Evolutionary conservation across 2,797 vertebrate species (phyloP).

Genomic region (Trachops cirrhosus): DNA sequence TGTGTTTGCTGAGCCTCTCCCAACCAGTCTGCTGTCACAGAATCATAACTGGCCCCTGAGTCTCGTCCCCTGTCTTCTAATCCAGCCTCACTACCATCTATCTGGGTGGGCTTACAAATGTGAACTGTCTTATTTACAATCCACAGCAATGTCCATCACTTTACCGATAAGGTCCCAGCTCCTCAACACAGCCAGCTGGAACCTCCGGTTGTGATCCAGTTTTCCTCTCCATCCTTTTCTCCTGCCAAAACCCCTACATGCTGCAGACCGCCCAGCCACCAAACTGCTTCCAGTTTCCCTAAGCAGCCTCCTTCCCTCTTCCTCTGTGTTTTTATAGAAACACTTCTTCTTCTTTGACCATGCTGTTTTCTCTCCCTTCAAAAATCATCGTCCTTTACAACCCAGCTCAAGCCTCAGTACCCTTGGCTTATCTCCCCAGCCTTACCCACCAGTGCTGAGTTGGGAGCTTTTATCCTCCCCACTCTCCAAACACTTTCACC

Average conservation of each 20-base stretch:
- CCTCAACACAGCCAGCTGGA: background rate
- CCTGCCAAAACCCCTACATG: background rate
- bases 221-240: background rate
- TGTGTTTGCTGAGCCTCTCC: background rate
- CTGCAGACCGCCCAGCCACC: background rate
- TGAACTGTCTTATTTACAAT: background rate
- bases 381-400: background rate
- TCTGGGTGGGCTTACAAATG: background rate
- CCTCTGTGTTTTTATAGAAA: background rate
- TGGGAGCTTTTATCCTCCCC: background rate
- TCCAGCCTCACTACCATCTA: background rate
- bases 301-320: background rate
- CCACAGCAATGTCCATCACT: background rate
- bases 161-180: background rate
- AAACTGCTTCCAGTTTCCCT: background rate
- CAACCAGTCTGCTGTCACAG: background rate
- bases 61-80: background rate
- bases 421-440: background rate
- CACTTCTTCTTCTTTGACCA: background rate
- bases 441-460: no score
- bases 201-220: background rate
- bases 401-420: background rate
- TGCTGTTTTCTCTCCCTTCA: background rate
- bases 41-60: background rate
- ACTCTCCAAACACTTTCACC: background rate